Evolutionary conservation across 2,888 invertebrate species (phyloP).

Genomic region (Drosophila mercatorum): DNA sequence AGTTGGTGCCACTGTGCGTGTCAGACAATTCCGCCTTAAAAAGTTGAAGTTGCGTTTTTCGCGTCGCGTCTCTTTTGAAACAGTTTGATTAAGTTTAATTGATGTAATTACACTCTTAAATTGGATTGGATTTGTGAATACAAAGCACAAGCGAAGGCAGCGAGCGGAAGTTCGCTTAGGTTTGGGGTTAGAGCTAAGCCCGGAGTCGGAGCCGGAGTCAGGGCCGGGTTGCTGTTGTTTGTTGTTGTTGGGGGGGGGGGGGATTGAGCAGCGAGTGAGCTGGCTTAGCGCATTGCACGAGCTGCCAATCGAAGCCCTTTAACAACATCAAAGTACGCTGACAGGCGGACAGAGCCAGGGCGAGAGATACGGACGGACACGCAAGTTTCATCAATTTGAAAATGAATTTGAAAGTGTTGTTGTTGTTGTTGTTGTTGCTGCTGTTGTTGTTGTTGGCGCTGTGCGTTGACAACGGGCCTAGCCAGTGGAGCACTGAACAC

Average conservation of each 20-base stretch:
- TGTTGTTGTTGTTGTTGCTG: slow-evolving; percentile 57
- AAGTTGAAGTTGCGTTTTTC: slow-evolving; percentile 61
- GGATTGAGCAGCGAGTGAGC: not conserved
- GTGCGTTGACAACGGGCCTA: slow-evolving; percentile 53
- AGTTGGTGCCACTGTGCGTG: slow-evolving; percentile 35
- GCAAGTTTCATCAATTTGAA: slow-evolving; percentile 76
- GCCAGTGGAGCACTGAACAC: slow-evolving; percentile 8
- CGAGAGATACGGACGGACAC: slow-evolving; percentile 6
- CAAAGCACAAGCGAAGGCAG: slow-evolving; percentile 43
- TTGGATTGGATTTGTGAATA: slow-evolving; percentile 78
- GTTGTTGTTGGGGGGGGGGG: not conserved
- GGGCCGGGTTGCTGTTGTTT: not conserved
- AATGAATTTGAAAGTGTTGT: slow-evolving; percentile 78
- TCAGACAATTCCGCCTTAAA: slow-evolving; percentile 37
- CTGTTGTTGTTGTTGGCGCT: slow-evolving; percentile 59
- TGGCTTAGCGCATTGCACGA: slow-evolving; percentile 32
- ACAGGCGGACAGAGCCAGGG: not conserved
- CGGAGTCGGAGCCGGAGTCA: no score
- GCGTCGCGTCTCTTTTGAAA: slow-evolving; percentile 66
- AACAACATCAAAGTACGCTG: slow-evolving; percentile 67
- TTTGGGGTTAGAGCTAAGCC: not conserved
- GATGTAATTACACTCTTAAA: slow-evolving; percentile 80
- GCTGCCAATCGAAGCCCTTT: slow-evolving; percentile 65
- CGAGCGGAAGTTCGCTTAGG: slow-evolving; percentile 7
- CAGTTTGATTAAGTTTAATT: slow-evolving; percentile 82